These are phyloP conservation scores for Polypterus senegalus DNA, from an alignment of 2,113 vertebrate genomes.

Conservation along the genomic window DNA sequence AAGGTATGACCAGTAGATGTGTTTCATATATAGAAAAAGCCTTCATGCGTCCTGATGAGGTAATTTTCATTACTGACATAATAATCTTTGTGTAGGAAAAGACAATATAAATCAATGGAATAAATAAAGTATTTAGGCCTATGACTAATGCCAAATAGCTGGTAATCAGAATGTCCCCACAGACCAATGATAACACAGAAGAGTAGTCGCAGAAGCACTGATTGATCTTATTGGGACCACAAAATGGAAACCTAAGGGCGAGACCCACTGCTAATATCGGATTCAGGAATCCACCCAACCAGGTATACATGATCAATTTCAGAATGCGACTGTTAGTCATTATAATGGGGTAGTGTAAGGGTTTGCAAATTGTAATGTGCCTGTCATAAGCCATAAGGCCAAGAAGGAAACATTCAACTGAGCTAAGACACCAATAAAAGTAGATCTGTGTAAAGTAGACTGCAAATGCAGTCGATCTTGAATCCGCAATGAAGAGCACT, in stretches of 20 bases:
- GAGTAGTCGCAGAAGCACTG: constrained; percentile 24
- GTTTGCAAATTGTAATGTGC: constrained; percentile 26
- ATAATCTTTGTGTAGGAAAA: too few species aligned
- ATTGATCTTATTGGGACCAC: constrained; percentile 8
- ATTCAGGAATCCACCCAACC: constrained; percentile 15
- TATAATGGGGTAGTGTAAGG: constrained; percentile 19
- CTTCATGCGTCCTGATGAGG: too few species aligned
- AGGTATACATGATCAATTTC: constrained; percentile 17
- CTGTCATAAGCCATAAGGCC: constrained; percentile 22
- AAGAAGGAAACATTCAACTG: constrained; percentile 25
- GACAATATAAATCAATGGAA: too few species aligned
- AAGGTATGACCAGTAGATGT: constrained; percentile 1
- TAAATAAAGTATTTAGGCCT: too few species aligned
- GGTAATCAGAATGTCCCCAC: constrained; percentile 21
- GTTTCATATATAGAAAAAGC: neutral
- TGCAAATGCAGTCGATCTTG: constrained; percentile 9
- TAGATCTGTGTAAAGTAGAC: constrained; percentile 26
- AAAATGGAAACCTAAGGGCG: constrained; percentile 17
- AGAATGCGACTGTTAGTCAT: constrained; percentile 20
- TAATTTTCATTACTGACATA: too few species aligned
- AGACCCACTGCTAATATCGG: constrained; percentile 15
- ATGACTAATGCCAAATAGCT: too few species aligned
- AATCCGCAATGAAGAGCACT: constrained; percentile 14
- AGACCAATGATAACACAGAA: constrained; percentile 25
- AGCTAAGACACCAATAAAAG: constrained; percentile 24